Evolutionary conservation across 1,140 invertebrate genomes (phyloP), one percentile per base, ranked within the genome.

Genomic region (Thaumatotibia leucotreta): DNA sequence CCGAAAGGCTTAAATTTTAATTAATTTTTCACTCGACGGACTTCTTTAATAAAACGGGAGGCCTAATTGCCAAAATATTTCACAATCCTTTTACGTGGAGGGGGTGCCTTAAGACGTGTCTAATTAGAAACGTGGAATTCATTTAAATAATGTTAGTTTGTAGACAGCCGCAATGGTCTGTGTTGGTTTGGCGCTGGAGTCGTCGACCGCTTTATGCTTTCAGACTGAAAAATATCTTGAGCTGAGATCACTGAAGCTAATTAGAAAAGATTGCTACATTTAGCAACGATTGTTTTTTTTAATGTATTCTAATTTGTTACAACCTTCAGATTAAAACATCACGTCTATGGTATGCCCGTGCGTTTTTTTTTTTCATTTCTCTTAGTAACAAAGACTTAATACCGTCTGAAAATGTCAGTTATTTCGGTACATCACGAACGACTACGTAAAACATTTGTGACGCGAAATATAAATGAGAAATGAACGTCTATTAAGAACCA

Each of bases 11-110:
- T 84, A 83, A 85, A 88, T 79, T 86, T 87, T 87, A 87, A 89
- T 89, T 87, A 89, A 89, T 89, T 89, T 89, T 85, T 87, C 83
- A 88, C 82, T 86, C 75, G 72, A 80, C 68, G 66, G 81, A 83
- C 71, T 84, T 81, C 80, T 82, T 82, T 83, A 79, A 80, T 78
- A 82, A 83, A 73, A 79, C 72, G 67, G 58, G 68, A 61, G 75
- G 68, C 75, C 79, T 81, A 81, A 83, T 84, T 86, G 80, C 79
- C 77, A 75, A 82, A 81, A 86, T 83, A 81, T 83, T 84, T 82
- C 68, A 78, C 75, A 80, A 84, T 88, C 80, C 79, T 69, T 79
- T 80, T 71, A 72, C 50, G 70, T 63, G 61, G 45, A 65, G 63
- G 58, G 71, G 62, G 66, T 66, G 72, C 70, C 69, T 75, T 82